Base-by-base conservation (phyloP, 1,140 invertebrate genomes). In the Mycetomoellerius zeteki region DNA sequence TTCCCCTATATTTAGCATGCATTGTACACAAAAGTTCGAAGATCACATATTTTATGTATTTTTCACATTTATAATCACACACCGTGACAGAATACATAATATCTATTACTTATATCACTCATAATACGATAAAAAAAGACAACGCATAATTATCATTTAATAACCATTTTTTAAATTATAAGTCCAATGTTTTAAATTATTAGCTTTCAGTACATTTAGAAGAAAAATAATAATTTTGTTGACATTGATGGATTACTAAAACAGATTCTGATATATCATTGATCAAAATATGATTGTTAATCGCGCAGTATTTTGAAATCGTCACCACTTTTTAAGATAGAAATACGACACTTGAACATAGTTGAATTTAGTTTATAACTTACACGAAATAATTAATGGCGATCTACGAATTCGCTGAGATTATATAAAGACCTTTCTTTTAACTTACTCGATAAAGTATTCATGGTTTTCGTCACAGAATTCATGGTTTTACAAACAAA, bases 371-470 rank as follows among this genome's bases (percentile, higher is more conserved):
- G 12, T 43, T 43, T 12, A 8, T n/a, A 43, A 43, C 7, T 43
- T 43, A 10, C 8, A 43, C 8, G 8, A 43, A 43, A 43, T 43
- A 43, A 43, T 0, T 43, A 37, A 37, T 37, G 7, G 6, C 7
- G 7, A 37, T 37, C 33, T 37, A 37, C 0, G 33, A 37, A 37
- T 8, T 7, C 37, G 8, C 8, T 43, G 37, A 43, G 8, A 2
- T 43, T 1, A 43, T 10, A 10, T 43, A 43, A 43, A 43, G 10
- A 43, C 37, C 10, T 43, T 43, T 5, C 24, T 54, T 50, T 27
- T 3, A 72, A 73, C 80, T 84, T 84, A 84, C 80, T 73, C 6
- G 24, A 14, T 33, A 14, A 16, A 3, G 10, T 50, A 24, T 7
- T 84, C 62, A 33, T 47, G 30, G 37, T 7, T 64, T 24, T 33